These are phyloP conservation scores for Aphelenchoides fujianensis DNA, from an alignment of 1,140 invertebrate genomes.

Conservation along the genomic window DNA sequence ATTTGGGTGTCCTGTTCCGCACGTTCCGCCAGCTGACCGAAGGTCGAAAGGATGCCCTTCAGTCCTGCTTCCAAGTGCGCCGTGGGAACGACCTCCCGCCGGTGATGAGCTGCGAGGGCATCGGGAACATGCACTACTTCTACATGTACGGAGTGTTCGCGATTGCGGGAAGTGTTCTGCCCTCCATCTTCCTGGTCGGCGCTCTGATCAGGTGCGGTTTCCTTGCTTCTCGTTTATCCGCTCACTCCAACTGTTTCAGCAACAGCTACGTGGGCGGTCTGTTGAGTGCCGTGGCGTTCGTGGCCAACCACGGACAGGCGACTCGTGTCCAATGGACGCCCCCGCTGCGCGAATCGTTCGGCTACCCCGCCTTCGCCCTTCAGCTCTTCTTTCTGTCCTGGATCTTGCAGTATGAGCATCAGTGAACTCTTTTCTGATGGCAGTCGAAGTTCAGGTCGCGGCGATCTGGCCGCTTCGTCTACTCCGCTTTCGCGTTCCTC, in stretches of 20 bases:
- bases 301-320: conserved; percentile 76
- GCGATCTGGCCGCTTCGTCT: conserved; percentile 68
- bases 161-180: conserved; percentile 53
- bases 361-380: conserved; percentile 70
- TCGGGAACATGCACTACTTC: conserved; percentile 60
- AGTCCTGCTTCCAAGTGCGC: conserved; percentile 69
- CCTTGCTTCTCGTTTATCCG: too few relatives aligned
- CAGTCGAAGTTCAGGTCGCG: conserved; percentile 69
- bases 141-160: conserved; percentile 54
- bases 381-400: conserved; percentile 65
- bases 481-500: conserved; percentile 64
- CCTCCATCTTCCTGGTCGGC: conserved; percentile 51
- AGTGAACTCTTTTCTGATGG: conserved; percentile 13
- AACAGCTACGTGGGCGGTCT: conserved; percentile 72
- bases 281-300: conserved; percentile 71
- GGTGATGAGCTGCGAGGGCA: conserved; percentile 73
- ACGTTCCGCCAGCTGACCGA: conserved; percentile 64
- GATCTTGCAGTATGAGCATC: conserved; percentile 62
- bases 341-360: conserved; percentile 77
- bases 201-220: conserved; percentile 46
- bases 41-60: conserved; percentile 62
- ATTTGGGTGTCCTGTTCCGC: conserved; percentile 68
- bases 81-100: conserved; percentile 69
- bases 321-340: conserved; percentile 81
- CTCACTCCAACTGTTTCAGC: conserved; percentile 63